Evolutionary conservation across 2,113 vertebrate species (phyloP).

Genomic region (Panthera uncia): DNA sequence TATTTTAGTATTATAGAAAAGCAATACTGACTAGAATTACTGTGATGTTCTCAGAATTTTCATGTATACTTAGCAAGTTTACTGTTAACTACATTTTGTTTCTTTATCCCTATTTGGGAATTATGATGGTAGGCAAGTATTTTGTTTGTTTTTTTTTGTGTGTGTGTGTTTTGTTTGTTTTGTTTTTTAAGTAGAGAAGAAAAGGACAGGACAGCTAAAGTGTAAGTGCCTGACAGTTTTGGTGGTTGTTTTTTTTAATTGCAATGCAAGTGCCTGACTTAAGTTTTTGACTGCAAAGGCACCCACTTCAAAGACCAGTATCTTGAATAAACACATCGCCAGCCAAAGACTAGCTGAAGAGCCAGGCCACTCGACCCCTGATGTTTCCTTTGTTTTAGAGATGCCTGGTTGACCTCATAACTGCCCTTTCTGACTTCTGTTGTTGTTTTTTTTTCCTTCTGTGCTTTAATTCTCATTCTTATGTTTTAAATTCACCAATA

Average conservation of each 20-base stretch:
- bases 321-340: background rate
- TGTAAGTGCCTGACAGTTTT: background rate
- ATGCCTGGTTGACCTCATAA: background rate
- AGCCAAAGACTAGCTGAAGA: background rate
- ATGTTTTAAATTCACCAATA: background rate
- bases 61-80: background rate
- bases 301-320: too few relatives aligned
- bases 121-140: background rate
- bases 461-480: background rate
- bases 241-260: background rate
- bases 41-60: background rate
- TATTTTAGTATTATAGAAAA: background rate
- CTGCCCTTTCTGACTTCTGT: background rate
- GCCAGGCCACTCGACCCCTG: too few relatives aligned
- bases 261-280: background rate
- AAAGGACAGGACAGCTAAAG: background rate
- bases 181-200: background rate
- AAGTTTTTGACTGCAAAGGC: background rate
- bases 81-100: background rate
- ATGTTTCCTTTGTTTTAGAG: background rate
- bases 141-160: background rate
- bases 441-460: background rate
- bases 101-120: background rate
- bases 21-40: background rate
- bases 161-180: too few relatives aligned